phyloP scores from a whole-genome alignment of 2,113 vertebrate genomes.

The Leptobrachium leishanense region DNA sequence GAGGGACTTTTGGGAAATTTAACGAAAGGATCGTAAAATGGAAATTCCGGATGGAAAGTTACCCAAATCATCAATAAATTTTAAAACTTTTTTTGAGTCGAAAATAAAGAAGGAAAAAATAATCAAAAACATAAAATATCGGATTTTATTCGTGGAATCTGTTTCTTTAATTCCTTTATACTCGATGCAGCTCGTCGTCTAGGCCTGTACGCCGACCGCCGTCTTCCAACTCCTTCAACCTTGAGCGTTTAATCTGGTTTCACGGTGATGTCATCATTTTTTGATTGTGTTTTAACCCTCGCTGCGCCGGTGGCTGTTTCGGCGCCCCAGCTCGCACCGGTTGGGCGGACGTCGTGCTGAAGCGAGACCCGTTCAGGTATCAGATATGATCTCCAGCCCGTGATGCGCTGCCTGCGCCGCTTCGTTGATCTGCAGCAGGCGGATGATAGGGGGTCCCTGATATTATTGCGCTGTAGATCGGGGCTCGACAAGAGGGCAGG shows the following conservation, averaged over 20 bases:
- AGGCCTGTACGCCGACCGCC: not conserved
- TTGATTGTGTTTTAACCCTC: slow-evolving; percentile 5
- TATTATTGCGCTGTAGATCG: not conserved
- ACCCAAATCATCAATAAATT: no score
- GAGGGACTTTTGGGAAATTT: no score
- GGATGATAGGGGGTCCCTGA: not conserved
- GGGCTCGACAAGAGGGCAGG: not conserved
- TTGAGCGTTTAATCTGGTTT: not conserved
- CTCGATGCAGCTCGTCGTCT: no score
- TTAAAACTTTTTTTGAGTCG: no score
- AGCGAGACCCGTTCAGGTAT: not conserved
- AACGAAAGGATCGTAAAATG: no score
- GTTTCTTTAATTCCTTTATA: no score
- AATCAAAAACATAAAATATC: not conserved
- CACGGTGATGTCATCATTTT: not conserved
- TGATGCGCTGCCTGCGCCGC: no score
- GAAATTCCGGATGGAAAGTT: no score
- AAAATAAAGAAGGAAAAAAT: no score
- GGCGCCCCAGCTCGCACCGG: not conserved
- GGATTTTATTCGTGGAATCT: no score
- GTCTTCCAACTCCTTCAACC: slow-evolving; percentile 1
- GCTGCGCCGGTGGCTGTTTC: no score
- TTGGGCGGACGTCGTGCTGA: not conserved
- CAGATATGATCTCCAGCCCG: no score
- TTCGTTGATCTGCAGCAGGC: not conserved